These are phyloP conservation scores for Elephas maximus DNA, from an alignment of 2,113 vertebrate species.

Conservation along the genomic window DNA sequence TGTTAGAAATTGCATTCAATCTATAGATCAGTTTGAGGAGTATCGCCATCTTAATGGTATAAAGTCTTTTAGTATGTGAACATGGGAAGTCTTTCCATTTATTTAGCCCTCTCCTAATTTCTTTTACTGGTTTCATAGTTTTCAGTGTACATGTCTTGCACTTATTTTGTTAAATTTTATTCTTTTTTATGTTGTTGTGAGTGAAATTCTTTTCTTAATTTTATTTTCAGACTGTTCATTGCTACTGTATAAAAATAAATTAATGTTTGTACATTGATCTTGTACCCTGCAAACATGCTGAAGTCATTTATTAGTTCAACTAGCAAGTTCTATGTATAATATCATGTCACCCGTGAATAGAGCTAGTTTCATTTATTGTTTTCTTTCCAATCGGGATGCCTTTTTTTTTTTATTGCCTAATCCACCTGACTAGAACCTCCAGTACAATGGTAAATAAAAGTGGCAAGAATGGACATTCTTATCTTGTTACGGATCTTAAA, in stretches of 20 bases:
- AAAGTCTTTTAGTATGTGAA: neutral
- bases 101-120: conserved; percentile 17
- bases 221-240: conserved; percentile 45
- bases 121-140: neutral
- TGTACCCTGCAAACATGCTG: neutral
- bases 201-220: conserved; percentile 3
- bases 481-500: neutral
- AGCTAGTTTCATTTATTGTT: neutral
- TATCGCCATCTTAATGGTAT: neutral
- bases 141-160: neutral
- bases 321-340: conserved; percentile 5
- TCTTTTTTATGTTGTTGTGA: conserved; percentile 12
- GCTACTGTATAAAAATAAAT: neutral
- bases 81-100: neutral
- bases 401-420: conserved; percentile 25
- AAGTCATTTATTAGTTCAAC: conserved; percentile 44
- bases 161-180: conserved; percentile 48
- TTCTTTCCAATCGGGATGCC: neutral
- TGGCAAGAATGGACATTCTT: too few species aligned
- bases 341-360: neutral
- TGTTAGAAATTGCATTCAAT: neutral
- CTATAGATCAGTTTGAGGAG: neutral
- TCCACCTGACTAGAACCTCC: neutral
- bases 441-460: neutral
- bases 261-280: conserved; percentile 37